Evolutionary conservation across 2,797 vertebrate genomes (phyloP), one percentile per base, ranked within the genome.

Genomic region (Sebastes nivosus): DNA sequence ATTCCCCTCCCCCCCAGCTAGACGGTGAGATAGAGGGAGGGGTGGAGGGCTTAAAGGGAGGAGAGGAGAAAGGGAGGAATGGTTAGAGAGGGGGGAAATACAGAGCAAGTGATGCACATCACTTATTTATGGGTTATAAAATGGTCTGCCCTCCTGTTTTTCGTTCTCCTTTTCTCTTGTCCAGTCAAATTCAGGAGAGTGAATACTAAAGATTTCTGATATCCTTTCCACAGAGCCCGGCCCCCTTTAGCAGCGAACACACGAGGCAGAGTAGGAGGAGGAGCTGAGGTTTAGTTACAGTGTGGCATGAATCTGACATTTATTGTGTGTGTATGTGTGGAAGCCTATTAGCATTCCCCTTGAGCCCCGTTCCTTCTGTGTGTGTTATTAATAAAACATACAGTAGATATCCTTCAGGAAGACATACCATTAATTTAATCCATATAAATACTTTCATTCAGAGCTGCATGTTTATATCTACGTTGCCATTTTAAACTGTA

Each of bases 111-210:
- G 86, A 83, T 82, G 80, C 77, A 80, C 88, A 94, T 95, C 88
- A 90, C 91, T 95, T 93, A 95, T 94, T 95, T 92, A 94, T 95
- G 79, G 85, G 65, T 86, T 85, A 77, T 93, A 89, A 93, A 89
- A 84, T 89, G 87, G 10, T 16, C 58, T 57, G 54, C 70, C 76
- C 57, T 66, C 29, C 20, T 74, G 50, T 59, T 27, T 59, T 27
- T 81, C 76, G 66, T 8, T 55, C 29, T 30, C 46, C 46, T 36
- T 18, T 42, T 14, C 55, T 12, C 46, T 50, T 50, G 46, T 50
- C 18, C 14, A 57, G 70, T 81, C 50, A 74, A 78, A 87, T 79
- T 81, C 67, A 58, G 60, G 52, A 50, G 36, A 13, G 59, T 42
- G 65, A 64, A 79, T 42, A 24, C 36, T 11, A 63, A 81, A 81